Conservation (phyloP, 2,888 invertebrate species). For the Catonia carolina region DNA sequence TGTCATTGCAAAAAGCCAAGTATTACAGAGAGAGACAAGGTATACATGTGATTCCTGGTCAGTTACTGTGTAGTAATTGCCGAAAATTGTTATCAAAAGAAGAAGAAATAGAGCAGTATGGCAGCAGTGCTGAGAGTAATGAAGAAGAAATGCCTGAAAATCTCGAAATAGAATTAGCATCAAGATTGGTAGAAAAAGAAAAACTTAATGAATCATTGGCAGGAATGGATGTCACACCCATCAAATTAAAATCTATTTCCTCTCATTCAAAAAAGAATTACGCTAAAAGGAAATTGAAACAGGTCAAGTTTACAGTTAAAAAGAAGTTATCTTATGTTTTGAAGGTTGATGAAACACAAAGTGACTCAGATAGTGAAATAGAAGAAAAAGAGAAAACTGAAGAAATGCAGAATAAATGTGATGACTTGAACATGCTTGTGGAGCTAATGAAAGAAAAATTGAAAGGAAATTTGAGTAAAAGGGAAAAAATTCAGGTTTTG, state of each 20-base stretch:
- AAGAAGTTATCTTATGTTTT: too few relatives aligned
- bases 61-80: slow-evolving; percentile 8
- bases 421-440: too few relatives aligned
- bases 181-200: slow-evolving; percentile 9
- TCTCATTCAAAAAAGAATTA: slow-evolving; percentile 14
- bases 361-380: too few relatives aligned
- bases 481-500: slow-evolving; percentile 5
- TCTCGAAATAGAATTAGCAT: too few relatives aligned
- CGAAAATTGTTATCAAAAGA: slow-evolving; percentile 3
- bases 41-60: slow-evolving; percentile 10
- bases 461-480: too few relatives aligned
- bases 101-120: slow-evolving; percentile 4
- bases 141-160: too few relatives aligned
- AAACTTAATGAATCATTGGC: slow-evolving; percentile 5
- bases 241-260: slow-evolving; percentile 1
- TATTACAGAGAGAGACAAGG: slow-evolving; percentile 1
- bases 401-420: too few relatives aligned
- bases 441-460: too few relatives aligned
- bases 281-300: slow-evolving; percentile 10
- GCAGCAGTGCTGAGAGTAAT: slow-evolving; percentile 4
- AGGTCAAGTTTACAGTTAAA: too few relatives aligned
- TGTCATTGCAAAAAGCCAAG: slow-evolving; percentile 4
- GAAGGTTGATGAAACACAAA: too few relatives aligned
- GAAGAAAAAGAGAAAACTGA: too few relatives aligned
- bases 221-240: slow-evolving; percentile 9